These are phyloP conservation scores for Myodes glareolus DNA, from an alignment of 2,113 vertebrate genomes.

Conservation along the genomic window DNA sequence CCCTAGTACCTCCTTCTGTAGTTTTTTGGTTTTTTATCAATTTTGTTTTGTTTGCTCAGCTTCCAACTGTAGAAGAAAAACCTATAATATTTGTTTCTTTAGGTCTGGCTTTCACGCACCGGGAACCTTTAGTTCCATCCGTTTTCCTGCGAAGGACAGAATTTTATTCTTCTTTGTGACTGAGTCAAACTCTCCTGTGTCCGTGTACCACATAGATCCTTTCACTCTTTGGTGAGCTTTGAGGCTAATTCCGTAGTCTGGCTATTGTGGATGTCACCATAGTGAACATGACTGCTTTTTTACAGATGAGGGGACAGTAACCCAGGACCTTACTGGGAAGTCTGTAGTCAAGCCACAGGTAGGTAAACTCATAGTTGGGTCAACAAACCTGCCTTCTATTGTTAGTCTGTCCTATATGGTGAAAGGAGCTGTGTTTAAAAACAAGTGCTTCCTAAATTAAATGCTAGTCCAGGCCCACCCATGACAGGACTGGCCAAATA, in stretches of 20 bases:
- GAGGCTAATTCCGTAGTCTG: not conserved
- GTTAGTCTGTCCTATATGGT: not conserved
- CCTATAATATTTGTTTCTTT: not conserved
- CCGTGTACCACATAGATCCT: not conserved
- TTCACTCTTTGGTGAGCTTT: not conserved
- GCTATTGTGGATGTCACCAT: not conserved
- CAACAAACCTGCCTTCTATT: not conserved
- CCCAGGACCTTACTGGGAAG: not conserved
- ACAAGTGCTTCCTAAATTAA: not conserved
- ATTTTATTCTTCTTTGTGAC: not conserved
- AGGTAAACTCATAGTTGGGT: not conserved
- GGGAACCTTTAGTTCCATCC: not conserved
- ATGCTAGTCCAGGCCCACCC: not conserved
- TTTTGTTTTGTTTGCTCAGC: not conserved
- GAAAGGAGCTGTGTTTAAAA: not conserved
- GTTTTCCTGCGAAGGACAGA: not conserved
- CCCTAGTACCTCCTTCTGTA: not conserved
- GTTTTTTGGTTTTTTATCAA: no score
- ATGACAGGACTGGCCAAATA: conserved; percentile 16
- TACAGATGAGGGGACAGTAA: not conserved
- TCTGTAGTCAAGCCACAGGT: not conserved
- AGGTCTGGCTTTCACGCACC: not conserved
- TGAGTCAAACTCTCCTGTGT: not conserved
- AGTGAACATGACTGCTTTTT: not conserved
- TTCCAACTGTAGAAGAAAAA: not conserved